Evolutionary conservation across 2,888 invertebrate species (phyloP), one percentile per base, ranked within the genome.

Genomic region (Laothoe populi): DNA sequence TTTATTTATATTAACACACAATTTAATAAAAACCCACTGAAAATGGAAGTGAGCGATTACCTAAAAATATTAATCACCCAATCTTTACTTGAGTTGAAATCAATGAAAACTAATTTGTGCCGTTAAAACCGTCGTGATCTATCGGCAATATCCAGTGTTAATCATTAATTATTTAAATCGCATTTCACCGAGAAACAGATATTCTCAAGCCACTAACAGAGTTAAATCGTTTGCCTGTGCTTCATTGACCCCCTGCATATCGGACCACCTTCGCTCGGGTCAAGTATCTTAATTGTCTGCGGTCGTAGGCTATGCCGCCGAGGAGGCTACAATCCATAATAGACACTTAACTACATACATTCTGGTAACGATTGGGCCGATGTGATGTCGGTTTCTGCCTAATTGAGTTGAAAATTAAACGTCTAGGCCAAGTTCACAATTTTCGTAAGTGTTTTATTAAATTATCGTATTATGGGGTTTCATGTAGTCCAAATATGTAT

Each of bases 201-300:
- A 64, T 59, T 67, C 66, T 71, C 70, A 69, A 63, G 67, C 63
- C 60, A 64, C 67, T 71, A 73, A 77, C 76, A 68, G 70, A 72
- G 73, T 75, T 71, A 69, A 70, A 75, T 66, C 68, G 72, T 77
- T 78, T 79, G 73, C 63, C 63, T 63, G 66, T 66, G 71, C 79
- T 73, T 78, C 76, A 80, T 81, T 81, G 84, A 84, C 82, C 82
- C 72, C 66, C 61, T 71, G 69, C 72, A 78, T 70, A 70, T 77
- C 75, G 79, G 76, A 81, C 81, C 79, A 77, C 74, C 77, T 75
- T 71, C 66, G 71, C 64, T 48, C 74, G 76, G 88, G 87, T 89
- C 86, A 90, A 90, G 86, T 88, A 86, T 66, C 79, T 82, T 83
- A 87, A 88, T 87, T 88, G 83, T 80, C 74, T 72, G 72, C 68